Conservation (phyloP, 2,888 invertebrate species). For the Platypus cylindrus region DNA sequence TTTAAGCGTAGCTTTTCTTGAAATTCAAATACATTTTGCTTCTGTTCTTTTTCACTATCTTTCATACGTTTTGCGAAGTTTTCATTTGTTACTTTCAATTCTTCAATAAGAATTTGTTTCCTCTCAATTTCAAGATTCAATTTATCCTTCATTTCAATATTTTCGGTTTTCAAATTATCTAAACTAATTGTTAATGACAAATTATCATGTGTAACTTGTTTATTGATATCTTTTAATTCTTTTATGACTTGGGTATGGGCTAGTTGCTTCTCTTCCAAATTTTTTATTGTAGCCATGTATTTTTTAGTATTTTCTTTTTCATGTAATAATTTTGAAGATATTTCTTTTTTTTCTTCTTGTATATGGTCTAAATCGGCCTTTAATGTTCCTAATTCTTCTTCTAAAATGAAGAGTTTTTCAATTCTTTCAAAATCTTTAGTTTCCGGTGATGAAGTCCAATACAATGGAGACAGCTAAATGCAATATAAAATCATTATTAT, state of each 20-base stretch:
- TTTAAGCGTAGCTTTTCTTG: slow-evolving; percentile 1
- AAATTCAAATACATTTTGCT: too few species aligned
- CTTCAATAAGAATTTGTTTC: too few species aligned
- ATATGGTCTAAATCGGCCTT: slow-evolving; percentile 4
- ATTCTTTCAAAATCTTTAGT: slow-evolving; percentile 9
- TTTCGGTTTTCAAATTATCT: too few species aligned
- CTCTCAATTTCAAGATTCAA: neutral
- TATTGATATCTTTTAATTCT: neutral
- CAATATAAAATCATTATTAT: neutral
- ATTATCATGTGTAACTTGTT: neutral
- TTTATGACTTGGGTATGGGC: neutral
- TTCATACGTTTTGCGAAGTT: too few species aligned
- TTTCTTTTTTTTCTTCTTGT: slow-evolving; percentile 3
- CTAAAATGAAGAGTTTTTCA: slow-evolving; percentile 5
- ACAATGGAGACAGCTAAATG: neutral
- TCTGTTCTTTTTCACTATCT: too few species aligned
- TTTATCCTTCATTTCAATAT: too few species aligned
- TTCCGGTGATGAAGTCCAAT: neutral
- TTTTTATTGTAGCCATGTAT: neutral
- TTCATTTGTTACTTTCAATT: too few species aligned
- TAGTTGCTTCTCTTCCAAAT: neutral
- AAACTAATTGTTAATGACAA: neutral
- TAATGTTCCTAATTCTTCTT: slow-evolving; percentile 3
- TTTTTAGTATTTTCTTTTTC: neutral
- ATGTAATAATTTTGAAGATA: too few species aligned